A percentile compares a stretch with the other conserved stretches of the same genome.
Conservation (phyloP, 2,888 invertebrate species). For the Lasioglossum morio region DNA sequence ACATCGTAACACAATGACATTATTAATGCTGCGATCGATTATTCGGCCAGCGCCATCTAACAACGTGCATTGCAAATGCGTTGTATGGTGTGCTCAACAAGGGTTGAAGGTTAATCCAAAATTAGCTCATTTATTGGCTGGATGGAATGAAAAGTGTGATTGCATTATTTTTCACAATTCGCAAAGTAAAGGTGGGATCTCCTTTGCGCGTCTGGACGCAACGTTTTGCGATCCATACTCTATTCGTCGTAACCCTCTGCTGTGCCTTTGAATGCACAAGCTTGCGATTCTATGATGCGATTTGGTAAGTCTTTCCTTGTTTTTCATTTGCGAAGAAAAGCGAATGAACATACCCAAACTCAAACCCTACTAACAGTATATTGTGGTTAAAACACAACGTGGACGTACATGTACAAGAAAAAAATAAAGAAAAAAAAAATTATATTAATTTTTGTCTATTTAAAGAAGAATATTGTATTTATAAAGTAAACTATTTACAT, state of each 20-base stretch:
- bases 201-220: too few relatives aligned
- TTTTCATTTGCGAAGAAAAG: too few relatives aligned
- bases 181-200: too few relatives aligned
- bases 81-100: not conserved
- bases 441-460: not conserved
- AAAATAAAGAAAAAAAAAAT: not conserved
- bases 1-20: not conserved
- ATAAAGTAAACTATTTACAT: not conserved
- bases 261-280: too few relatives aligned
- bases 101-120: not conserved
- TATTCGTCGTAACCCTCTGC: too few relatives aligned
- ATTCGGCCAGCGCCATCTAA: not conserved
- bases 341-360: too few relatives aligned
- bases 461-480: not conserved
- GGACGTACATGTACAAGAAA: not conserved
- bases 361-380: not conserved
- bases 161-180: not conserved
- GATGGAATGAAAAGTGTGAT: not conserved
- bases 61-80: not conserved
- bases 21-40: not conserved
- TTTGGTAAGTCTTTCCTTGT: too few relatives aligned
- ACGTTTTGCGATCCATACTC: too few relatives aligned
- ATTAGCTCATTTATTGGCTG: not conserved
- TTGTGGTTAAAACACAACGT: not conserved
- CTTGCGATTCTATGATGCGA: too few relatives aligned